A percentile compares a stretch with the other conserved stretches of the same genome.
Conservation (phyloP, 2,797 vertebrate species). For the Muscicapa comitata region DNA sequence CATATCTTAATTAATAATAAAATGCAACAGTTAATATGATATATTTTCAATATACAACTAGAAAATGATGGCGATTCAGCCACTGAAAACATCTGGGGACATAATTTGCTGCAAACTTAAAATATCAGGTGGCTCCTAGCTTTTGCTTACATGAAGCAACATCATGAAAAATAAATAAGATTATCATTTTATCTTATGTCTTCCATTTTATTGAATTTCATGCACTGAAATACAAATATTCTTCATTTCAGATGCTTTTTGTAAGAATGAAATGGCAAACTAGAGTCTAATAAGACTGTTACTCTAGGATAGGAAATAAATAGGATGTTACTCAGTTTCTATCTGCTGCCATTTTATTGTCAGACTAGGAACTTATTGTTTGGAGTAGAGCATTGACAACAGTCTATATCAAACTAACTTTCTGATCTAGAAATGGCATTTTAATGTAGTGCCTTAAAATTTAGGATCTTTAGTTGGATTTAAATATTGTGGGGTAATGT, state of each 20-base stretch:
- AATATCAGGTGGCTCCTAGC: background rate
- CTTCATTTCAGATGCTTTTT: background rate
- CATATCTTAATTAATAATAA: conserved; percentile 50
- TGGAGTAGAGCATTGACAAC: background rate
- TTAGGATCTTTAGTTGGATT: background rate
- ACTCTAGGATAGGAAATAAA: background rate
- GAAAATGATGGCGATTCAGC: background rate
- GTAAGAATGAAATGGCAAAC: background rate
- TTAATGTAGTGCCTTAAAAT: background rate
- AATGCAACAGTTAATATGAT: conserved; percentile 4
- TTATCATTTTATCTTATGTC: background rate
- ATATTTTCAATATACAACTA: background rate
- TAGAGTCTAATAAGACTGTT: background rate
- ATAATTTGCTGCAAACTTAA: background rate
- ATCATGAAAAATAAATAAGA: background rate
- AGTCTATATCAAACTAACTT: background rate
- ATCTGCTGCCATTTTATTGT: background rate
- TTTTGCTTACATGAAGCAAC: background rate
- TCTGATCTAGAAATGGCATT: background rate
- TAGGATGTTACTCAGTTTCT: background rate
- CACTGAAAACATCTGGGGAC: background rate
- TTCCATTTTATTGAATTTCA: background rate
- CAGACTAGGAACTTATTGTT: background rate
- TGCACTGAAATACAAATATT: background rate
- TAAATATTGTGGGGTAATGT: background rate